Base-by-base conservation (phyloP, 2,113 vertebrate genomes). In the Chamaetylas fuelleborni region DNA sequence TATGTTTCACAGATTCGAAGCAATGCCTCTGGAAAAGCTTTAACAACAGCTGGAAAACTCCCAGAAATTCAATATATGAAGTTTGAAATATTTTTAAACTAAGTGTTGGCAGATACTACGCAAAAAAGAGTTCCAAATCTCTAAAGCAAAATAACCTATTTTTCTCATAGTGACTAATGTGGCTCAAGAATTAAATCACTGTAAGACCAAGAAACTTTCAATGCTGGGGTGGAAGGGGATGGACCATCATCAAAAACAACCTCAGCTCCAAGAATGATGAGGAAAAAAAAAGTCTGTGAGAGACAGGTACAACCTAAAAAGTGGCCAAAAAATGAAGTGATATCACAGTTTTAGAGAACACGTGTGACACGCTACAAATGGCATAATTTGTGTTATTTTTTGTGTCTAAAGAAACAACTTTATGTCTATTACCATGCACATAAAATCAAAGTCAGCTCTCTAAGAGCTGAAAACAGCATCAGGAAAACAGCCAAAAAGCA, bases 81-180 rank as follows among this genome's bases (percentile, higher is more conserved):
- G 26, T 70, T 58, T 50, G 50, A 90, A 95, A 80, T 85, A 95
- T 70, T 95, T 93, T 93, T 77, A 73, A 85, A 82, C 72, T 90
- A 89, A 87, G 53, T 77, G 87, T 80, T 96, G 73, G 78, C 84
- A 94, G 78, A 92, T 66, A 73, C 31, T 85, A 43, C 47, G 70
- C 42, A 34, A 89, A 85, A 96, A 62, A 9, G 7, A 47, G 26
- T 64, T 89, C 70, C 66, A 94, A 92, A 79, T 69, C 73, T 48
- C 24, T 36, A 79, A 73, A 81, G 19, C 13, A 65, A 90, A 89
- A 66, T 34, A 79, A 45, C 43, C 8, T 65, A 23, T 92, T 95
- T 95, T 87, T 72, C 42, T 94, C 50, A 34, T 42, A 24, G 20
- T 82, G 38, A 69, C 78, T 88, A 50, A 58, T 65, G 70, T 80